Base-by-base conservation (phyloP, 1,140 invertebrate genomes). In the Nautilus pompilius region DNA sequence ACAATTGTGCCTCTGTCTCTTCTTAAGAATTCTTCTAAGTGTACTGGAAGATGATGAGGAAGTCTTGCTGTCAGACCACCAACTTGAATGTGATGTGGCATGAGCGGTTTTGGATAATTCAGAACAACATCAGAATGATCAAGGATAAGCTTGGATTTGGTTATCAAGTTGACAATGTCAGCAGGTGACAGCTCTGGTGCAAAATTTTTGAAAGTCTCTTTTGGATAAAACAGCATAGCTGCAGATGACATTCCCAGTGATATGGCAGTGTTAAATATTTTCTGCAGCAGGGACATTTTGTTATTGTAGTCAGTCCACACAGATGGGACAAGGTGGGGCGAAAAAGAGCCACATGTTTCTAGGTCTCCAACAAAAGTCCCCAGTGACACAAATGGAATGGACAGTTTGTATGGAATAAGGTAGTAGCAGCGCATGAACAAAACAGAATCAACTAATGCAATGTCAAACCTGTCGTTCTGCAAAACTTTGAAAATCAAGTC, bases 61-160 rank as follows among this genome's bases (percentile, higher is more conserved):
- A 60, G 67, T 10, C 30, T 32, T 33, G 60, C 41, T 28, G 63
- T 65, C 8, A 65, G 48, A 8, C 63, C 63, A 6, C 63, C 67
- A 15, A 66, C 60, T 26, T 46, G 48, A 2, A 63, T 15, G 36
- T 45, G 55, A 59, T 65, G 53, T 54, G 63, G 57, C 32, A 65
- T 34, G 2, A 41, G 15, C 26, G 63, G 55, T 46, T 59, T 60
- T 2, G 63, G 63, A 29, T 59, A 65, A 22, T 54, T 55, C 3
- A 65, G 15, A 20, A 65, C 41, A 24, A 29, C 10, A 28, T 65
- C 63, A 2, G 57, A 28, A 29, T 65, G 59, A 13, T 65, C 57
- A 5, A 65, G 26, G 28, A 53, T 59, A 3, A 65, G 22, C 17
- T 58, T 24, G n/a, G 57, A 49, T 30, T 60, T 45, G 22, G 15